Evolutionary conservation across 2,113 vertebrate genomes (phyloP).

Genomic region (Ictidomys tridecemlineatus): DNA sequence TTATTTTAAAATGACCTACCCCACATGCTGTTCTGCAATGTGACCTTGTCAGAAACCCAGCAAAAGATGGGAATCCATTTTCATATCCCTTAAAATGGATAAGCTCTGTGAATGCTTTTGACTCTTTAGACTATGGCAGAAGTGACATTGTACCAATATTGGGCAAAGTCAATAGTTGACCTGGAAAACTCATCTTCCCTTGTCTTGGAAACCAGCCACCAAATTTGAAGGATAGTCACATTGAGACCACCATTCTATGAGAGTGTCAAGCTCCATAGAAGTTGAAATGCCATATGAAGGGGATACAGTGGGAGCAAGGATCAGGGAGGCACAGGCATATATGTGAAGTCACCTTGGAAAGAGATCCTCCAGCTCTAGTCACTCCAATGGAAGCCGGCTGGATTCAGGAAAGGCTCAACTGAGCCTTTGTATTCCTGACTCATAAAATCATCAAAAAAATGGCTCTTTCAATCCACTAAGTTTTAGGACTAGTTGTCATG

Average conservation of each 20-base stretch:
- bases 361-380: neutral
- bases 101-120: neutral
- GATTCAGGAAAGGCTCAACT: neutral
- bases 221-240: neutral
- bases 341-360: slow-evolving; percentile 3
- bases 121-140: slow-evolving; percentile 36
- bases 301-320: neutral
- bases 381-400: neutral
- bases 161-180: neutral
- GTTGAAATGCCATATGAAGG: neutral
- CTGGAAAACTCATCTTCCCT: slow-evolving; percentile 5
- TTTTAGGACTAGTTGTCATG: neutral
- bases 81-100: neutral
- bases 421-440: neutral
- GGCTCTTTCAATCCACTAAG: neutral
- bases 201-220: neutral
- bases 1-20: slow-evolving; percentile 41
- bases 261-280: neutral
- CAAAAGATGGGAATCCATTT: neutral
- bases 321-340: neutral
- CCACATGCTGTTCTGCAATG: neutral
- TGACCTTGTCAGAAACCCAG: neutral
- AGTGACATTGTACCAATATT: neutral
- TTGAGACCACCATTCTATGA: neutral
- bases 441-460: slow-evolving; percentile 15